These are phyloP conservation scores for Lapara coniferarum DNA, from an alignment of 2,888 invertebrate species.

Conservation along the genomic window DNA sequence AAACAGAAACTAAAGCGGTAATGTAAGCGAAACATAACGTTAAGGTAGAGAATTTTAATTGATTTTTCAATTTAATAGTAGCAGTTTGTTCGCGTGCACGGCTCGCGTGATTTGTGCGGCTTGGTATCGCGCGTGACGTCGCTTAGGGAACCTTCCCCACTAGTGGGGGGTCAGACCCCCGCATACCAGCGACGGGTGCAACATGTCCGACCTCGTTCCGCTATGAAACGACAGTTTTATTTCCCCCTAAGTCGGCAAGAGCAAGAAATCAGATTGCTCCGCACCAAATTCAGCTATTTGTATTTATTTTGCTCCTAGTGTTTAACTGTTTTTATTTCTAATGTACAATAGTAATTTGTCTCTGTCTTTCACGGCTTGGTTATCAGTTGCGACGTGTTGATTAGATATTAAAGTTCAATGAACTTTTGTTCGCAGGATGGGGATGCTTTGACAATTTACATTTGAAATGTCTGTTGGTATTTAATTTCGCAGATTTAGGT, in stretches of 20 bases:
- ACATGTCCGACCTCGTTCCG: constrained; percentile 76
- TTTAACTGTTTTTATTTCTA: constrained; percentile 6
- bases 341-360: constrained; percentile 16
- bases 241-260: constrained; percentile 60
- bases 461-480: not conserved
- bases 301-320: constrained; percentile 23
- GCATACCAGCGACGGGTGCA: constrained; percentile 71
- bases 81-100: constrained; percentile 68
- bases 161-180: constrained; percentile 62
- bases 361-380: not conserved
- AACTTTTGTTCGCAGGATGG: not conserved
- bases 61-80: constrained; percentile 44
- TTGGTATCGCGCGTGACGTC: constrained; percentile 76
- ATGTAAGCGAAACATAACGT: constrained; percentile 29
- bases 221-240: constrained; percentile 78
- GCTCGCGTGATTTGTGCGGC: constrained; percentile 78
- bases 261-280: constrained; percentile 57
- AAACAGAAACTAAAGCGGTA: constrained; percentile 4
- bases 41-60: constrained; percentile 39
- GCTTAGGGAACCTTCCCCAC: constrained; percentile 64
- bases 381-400: constrained; percentile 1
- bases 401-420: constrained; percentile 4
- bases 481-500: not conserved
- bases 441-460: not conserved
- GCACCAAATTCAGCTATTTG: constrained; percentile 43